These are phyloP conservation scores for Cephalopterus ornatus DNA, from an alignment of 2,113 vertebrate genomes.

Conservation along the genomic window DNA sequence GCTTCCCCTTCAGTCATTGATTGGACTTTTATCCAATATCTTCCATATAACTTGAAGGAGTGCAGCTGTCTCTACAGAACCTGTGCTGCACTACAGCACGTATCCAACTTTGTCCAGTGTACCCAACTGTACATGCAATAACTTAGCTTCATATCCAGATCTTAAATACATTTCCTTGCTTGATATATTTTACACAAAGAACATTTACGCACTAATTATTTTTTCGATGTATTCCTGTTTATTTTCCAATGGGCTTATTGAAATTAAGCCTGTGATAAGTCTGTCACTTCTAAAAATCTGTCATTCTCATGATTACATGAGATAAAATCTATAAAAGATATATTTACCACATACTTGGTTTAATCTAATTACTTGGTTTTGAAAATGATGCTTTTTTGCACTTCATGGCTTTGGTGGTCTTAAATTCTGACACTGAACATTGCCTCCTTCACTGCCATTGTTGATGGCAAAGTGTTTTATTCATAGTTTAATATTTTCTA, in stretches of 20 bases:
- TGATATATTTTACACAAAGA: not conserved
- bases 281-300: not conserved
- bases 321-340: not conserved
- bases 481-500: not conserved
- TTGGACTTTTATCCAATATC: not conserved
- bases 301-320: not conserved
- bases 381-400: not conserved
- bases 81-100: not conserved
- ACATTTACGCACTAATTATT: not conserved
- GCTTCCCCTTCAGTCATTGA: not conserved
- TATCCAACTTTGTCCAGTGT: not conserved
- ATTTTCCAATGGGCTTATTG: not conserved
- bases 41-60: not conserved
- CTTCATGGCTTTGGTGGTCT: not conserved
- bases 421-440: not conserved
- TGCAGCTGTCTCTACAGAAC: not conserved
- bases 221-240: not conserved
- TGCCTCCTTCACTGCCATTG: not conserved
- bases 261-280: not conserved
- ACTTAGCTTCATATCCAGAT: not conserved
- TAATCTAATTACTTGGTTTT: not conserved
- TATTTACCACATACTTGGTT: not conserved
- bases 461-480: not conserved
- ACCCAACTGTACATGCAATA: accelerated
- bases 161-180: not conserved